Conservation (phyloP, 2,888 invertebrate species). For the Norana najaformis region DNA sequence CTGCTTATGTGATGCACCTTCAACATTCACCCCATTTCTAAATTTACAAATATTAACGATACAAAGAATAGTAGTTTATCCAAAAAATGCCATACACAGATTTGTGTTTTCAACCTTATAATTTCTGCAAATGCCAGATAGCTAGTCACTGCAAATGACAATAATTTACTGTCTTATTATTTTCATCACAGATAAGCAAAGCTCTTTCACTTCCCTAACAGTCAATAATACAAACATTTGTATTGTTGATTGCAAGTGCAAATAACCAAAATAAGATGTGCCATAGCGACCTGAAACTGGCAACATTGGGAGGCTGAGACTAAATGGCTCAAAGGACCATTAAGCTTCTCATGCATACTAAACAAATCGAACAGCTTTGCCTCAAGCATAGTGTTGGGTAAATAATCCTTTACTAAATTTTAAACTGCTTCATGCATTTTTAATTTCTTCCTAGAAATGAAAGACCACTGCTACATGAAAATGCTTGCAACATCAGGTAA, state of each 20-base stretch:
- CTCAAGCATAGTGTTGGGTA: neutral
- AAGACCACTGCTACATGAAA: neutral
- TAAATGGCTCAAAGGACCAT: no score
- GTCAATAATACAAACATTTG: neutral
- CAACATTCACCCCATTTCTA: slow-evolving; percentile 95
- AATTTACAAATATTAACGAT: neutral
- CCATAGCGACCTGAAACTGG: neutral
- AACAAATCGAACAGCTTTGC: neutral
- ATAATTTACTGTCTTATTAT: neutral
- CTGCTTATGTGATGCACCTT: slow-evolving; percentile 98
- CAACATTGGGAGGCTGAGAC: neutral
- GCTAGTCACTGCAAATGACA: neutral
- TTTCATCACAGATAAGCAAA: neutral
- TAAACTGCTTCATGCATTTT: neutral
- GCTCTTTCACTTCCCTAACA: neutral
- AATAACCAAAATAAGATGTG: neutral
- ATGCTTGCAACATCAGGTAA: neutral
- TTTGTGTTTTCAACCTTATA: neutral
- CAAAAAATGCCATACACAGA: neutral
- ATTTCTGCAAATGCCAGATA: neutral
- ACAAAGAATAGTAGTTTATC: no score
- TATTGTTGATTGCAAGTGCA: no score
- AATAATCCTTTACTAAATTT: no score
- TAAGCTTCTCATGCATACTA: neutral
- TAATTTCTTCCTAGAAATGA: neutral